Evolutionary conservation across 2,888 invertebrate species (phyloP).

Genomic region (Hesperia comma): DNA sequence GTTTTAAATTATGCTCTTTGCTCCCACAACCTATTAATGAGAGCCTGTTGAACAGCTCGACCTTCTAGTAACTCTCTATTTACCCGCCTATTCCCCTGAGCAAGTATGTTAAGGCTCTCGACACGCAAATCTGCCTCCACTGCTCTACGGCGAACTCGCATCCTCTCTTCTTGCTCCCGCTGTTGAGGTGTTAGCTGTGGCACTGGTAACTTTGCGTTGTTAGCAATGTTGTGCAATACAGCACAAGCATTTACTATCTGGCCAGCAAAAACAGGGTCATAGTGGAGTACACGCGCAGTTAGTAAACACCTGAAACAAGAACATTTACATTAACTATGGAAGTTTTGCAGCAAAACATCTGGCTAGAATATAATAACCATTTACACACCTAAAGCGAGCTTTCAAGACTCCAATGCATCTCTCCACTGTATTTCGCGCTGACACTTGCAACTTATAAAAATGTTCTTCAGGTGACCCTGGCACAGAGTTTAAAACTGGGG

Average conservation of each 20-base stretch:
- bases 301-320: constrained; percentile 4
- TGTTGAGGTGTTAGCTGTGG: neutral
- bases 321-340: too few relatives aligned
- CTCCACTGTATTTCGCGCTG: too few relatives aligned
- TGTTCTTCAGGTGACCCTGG: too few relatives aligned
- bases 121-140: neutral
- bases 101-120: too few relatives aligned
- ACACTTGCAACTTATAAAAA: too few relatives aligned
- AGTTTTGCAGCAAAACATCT: too few relatives aligned
- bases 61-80: too few relatives aligned
- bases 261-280: neutral
- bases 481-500: too few relatives aligned
- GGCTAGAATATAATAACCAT: neutral
- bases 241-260: constrained; percentile 1
- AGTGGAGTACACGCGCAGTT: constrained; percentile 2
- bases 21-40: too few relatives aligned
- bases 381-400: constrained; percentile 1
- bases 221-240: constrained; percentile 13
- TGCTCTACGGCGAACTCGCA: constrained; percentile 38
- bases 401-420: neutral
- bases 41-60: too few relatives aligned
- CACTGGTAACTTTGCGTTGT: neutral
- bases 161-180: neutral
- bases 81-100: too few relatives aligned
- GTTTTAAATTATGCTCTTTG: too few relatives aligned